These are phyloP conservation scores for Tetragnatha versicolor DNA, from an alignment of 1,140 invertebrate species.

Conservation along the genomic window DNA sequence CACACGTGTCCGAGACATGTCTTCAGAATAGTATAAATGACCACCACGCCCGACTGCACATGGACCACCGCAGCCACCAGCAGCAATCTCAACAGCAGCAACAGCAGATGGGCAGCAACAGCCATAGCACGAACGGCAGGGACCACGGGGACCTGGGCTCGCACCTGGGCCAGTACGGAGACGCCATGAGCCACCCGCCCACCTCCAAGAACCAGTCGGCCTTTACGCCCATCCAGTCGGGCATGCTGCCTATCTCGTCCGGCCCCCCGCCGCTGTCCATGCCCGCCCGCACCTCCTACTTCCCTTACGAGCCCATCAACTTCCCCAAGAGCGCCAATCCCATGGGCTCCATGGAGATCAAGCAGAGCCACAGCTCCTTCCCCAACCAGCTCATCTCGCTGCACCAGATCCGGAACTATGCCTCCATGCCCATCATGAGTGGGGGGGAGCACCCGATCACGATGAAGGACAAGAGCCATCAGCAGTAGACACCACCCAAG, in stretches of 20 bases:
- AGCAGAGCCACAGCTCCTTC: conserved; percentile 74
- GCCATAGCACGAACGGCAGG: conserved; percentile 46
- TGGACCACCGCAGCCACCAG: conserved; percentile 40
- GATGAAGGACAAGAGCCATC: conserved; percentile 68
- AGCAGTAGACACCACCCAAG: conserved; percentile 57
- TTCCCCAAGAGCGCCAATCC: conserved; percentile 70
- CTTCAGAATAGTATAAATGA: conserved; percentile 51
- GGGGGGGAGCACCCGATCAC: conserved; percentile 67
- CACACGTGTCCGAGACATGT: conserved; percentile 51
- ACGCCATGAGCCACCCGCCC: conserved; percentile 47
- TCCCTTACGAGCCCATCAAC: conserved; percentile 89
- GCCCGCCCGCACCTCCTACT: conserved; percentile 70
- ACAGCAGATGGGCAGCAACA: conserved; percentile 46
- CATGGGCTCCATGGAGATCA: conserved; percentile 61
- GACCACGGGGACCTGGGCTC: conserved; percentile 49
- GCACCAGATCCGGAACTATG: conserved; percentile 96
- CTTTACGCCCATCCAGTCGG: conserved; percentile 86
- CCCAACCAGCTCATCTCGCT: conserved; percentile 94
- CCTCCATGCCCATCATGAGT: conserved; percentile 79
- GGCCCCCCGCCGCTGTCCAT: conserved; percentile 60
- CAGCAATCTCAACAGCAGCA: conserved; percentile 49
- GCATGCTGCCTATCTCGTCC: conserved; percentile 67
- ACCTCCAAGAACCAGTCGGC: conserved; percentile 72
- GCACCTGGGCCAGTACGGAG: conserved; percentile 48
- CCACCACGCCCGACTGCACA: conserved; percentile 37